These are phyloP conservation scores for Oryctes rhinoceros DNA, from an alignment of 1,140 invertebrate genomes.

Conservation along the genomic window DNA sequence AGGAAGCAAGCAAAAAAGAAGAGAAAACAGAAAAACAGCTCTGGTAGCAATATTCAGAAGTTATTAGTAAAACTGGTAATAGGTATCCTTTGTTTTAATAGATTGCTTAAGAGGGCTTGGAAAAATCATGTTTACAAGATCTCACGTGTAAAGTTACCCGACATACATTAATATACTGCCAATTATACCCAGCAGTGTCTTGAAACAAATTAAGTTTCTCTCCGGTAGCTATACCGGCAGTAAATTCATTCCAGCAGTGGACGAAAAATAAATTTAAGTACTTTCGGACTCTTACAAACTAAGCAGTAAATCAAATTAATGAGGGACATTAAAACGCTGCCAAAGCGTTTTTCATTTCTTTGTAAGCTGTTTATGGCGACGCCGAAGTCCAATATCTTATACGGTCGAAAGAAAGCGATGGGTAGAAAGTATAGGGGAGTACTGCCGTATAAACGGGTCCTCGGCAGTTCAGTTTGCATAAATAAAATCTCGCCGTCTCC, in stretches of 20 bases:
- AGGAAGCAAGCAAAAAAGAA: no score
- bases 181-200: background rate
- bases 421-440: background rate
- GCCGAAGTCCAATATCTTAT: conserved; percentile 34
- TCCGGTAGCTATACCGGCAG: background rate
- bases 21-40: no score
- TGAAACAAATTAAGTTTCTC: conserved; percentile 13
- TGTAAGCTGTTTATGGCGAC: conserved; percentile 36
- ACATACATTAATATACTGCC: background rate
- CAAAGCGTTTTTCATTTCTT: conserved; percentile 36
- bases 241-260: conserved; percentile 18
- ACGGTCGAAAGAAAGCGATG: background rate
- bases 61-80: no score
- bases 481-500: conserved; percentile 33
- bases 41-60: no score
- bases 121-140: no score
- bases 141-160: background rate
- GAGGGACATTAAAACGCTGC: conserved; percentile 33
- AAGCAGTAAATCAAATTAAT: conserved; percentile 34
- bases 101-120: no score
- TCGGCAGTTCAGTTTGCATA: conserved; percentile 16
- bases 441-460: background rate
- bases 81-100: no score
- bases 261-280: conserved; percentile 27
- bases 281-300: conserved; percentile 16